Percentiles rank a stretch among this genome's conserved stretches.
These are phyloP conservation scores for Chondrilla cf. caribensis DNA, from an alignment of 37 sponge, comb jelly and placozoan genomes.

Conservation along the genomic window DNA sequence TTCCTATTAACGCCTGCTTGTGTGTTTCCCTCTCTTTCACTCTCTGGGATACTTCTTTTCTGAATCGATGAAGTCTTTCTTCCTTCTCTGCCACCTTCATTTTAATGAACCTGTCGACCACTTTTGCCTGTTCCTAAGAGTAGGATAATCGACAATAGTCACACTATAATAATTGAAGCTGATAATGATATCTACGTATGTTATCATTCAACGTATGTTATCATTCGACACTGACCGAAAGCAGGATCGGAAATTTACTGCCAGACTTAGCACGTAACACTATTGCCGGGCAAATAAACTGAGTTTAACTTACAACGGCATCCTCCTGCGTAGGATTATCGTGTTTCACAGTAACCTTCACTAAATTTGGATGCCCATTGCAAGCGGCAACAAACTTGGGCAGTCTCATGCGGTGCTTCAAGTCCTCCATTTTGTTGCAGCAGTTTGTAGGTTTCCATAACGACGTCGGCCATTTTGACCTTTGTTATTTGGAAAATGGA, in stretches of 20 bases:
- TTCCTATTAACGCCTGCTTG: neutral
- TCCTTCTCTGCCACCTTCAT: constrained; percentile 9
- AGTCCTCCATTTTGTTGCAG: constrained; percentile 24
- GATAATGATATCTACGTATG: no score
- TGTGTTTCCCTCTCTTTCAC: constrained; percentile 22
- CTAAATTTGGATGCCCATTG: neutral
- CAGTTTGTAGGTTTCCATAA: constrained; percentile 9
- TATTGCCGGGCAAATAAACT: no score
- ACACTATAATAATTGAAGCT: no score
- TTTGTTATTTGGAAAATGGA: neutral
- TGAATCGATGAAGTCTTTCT: constrained; percentile 21
- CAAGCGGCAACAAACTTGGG: constrained; percentile 5
- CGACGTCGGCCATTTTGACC: neutral
- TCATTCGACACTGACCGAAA: no score
- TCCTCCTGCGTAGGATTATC: neutral
- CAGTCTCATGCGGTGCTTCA: neutral
- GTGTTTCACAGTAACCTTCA: neutral
- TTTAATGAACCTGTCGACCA: neutral
- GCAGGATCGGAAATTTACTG: no score
- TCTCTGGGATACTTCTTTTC: constrained; percentile 35
- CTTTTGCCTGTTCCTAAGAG: neutral
- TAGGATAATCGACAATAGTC: no score
- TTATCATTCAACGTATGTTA: no score
- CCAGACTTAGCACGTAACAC: no score
- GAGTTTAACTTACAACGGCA: constrained; percentile 1